These are phyloP conservation scores for Phoeniculus purpureus DNA, from an alignment of 2,797 vertebrate genomes.

Conservation along the genomic window DNA sequence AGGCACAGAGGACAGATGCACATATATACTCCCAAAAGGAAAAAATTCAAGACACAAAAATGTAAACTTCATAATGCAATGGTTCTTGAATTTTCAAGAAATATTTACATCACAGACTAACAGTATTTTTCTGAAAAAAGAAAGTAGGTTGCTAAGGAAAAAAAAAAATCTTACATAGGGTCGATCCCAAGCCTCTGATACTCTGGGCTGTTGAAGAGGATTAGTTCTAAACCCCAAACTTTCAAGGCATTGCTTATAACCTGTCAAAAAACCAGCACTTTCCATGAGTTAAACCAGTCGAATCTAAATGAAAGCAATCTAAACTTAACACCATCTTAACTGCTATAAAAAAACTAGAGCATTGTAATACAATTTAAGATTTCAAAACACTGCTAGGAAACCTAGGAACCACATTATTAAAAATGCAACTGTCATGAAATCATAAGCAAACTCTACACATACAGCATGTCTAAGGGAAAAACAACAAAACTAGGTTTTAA, in stretches of 20 bases:
- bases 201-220: constrained; percentile 98
- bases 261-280: constrained; percentile 78
- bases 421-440: constrained; percentile 9
- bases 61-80: not conserved
- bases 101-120: not conserved
- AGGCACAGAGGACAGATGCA: constrained; percentile 17
- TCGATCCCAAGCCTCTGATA: constrained; percentile 95
- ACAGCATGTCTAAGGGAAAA: not conserved
- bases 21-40: not conserved
- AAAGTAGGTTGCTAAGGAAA: constrained; percentile 45
- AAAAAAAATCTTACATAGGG: constrained; percentile 87
- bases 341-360: not conserved
- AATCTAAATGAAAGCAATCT: constrained; percentile 44
- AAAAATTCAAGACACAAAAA: not conserved
- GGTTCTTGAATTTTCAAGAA: constrained; percentile 13
- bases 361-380: not conserved
- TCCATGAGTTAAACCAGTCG: constrained; percentile 46
- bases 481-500: constrained; percentile 22
- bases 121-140: constrained; percentile 12
- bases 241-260: constrained; percentile 98
- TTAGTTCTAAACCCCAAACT: constrained; percentile 97
- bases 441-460: not conserved
- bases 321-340: not conserved
- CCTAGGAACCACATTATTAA: not conserved
- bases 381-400: constrained; percentile 10